Evolutionary conservation across 2,797 vertebrate genomes (phyloP), one percentile per base, ranked within the genome.

Genomic region (Anisognathus igniventris): DNA sequence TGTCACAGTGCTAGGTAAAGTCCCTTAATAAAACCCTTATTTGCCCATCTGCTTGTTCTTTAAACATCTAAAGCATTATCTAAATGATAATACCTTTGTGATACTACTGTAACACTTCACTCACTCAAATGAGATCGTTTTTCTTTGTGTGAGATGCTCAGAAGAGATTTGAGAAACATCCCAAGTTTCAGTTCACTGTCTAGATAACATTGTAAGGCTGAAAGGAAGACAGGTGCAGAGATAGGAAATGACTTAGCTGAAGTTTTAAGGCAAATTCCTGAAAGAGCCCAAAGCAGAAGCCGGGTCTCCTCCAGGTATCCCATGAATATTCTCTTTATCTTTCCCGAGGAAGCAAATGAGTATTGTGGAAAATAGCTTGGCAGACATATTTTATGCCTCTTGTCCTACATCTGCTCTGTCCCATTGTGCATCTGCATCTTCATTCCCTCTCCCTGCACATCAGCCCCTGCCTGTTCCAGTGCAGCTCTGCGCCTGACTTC

Each of bases 381-480:
- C 33, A 58, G 24, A 47, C 3, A 0, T 67, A 45, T 80, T 66
- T 80, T 66, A 18, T 56, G 37, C 28, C 45, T 64, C 48, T 42
- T 65, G 15, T 72, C 27, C 48, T 60, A 1, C 31, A 65, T 60
- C 67, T 82, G 8, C n/a, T 78, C 18, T 40, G 12, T 62, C 21
- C 12, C 25, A 4, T 27, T 51, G 23, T 0, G 0, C 1, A 76
- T 30, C 57, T 37, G 9, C 2, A 4, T 40, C 44, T 54, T 47
- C 30, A 12, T 47, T 61, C 7, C 27, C 0, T 1, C 21, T 67
- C 33, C 54, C n/a, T 19, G 5, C 0, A 0, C 0, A 0, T 19
- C 0, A 0, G 10, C 11, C 22, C 44, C 25, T 3, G 1, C 3
- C 0, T 0, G 0, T 62, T 82, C 13, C 23, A 8, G 25, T 11